Percentiles rank a stretch among this genome's conserved stretches.
phyloP scores from a whole-genome alignment of 2,888 invertebrate species.

The Ferrisia virgata region DNA sequence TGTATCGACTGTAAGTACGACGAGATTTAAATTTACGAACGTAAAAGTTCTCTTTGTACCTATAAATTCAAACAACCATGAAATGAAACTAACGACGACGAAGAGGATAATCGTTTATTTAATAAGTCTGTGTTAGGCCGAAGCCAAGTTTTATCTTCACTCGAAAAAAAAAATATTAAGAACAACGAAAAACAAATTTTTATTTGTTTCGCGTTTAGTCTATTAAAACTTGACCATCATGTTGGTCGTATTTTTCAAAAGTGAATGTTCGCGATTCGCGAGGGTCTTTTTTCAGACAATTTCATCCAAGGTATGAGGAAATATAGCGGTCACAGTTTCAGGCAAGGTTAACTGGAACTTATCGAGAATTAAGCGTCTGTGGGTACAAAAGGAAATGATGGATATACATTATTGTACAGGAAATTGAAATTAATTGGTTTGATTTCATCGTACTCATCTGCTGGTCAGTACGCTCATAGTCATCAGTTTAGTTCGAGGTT shows the following conservation, averaged over 20 bases:
- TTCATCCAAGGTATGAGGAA: constrained; percentile 13
- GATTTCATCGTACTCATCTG: not conserved
- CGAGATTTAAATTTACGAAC: constrained; percentile 4
- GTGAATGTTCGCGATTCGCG: constrained; percentile 4
- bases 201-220: not conserved
- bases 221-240: not conserved
- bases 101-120: not conserved
- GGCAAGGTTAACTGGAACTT: constrained; percentile 27
- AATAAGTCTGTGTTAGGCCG: not conserved
- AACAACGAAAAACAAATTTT: not conserved
- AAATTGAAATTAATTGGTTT: constrained; percentile 33
- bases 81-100: not conserved
- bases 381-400: constrained; percentile 15
- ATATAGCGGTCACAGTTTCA: not conserved
- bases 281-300: not conserved
- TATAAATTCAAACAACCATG: constrained; percentile 12
- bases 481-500: not conserved
- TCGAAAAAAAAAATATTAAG: not conserved
- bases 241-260: not conserved
- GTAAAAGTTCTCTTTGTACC: not conserved
- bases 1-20: not conserved
- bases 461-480: not conserved
- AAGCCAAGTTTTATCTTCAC: constrained; percentile 21
- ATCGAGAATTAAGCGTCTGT: not conserved
- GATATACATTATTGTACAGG: not conserved